Evolutionary conservation across 2,888 invertebrate species (phyloP), one percentile per base, ranked within the genome.

Genomic region (Brachylomia viminalis): DNA sequence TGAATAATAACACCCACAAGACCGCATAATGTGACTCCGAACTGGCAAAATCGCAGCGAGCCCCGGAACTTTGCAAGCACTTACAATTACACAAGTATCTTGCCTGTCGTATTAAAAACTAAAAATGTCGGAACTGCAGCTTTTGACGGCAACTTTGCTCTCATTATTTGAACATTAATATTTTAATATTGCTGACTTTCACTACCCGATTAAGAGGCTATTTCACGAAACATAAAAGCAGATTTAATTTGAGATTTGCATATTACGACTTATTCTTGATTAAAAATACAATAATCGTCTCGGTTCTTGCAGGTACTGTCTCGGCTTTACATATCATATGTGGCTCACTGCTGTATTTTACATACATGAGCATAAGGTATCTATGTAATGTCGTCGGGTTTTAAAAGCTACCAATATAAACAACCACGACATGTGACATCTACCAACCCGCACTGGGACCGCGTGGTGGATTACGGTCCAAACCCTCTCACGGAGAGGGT

Each of bases 191-290:
- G 47, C 71, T 58, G 71, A 64, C 42, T 77, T 86, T 84, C 73
- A 73, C 71, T 86, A 74, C 47, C 68, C 75, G 70, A 81, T 79
- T 81, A 61, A 72, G 27, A 23, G 71, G 64, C 49, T 65, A 75
- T 75, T 86, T 61, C 52, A 64, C 17, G 58, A 27, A 77, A 79
- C 62, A 66, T 78, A 77, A 84, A 83, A 73, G 52, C 33, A 70
- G 77, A 83, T 85, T 86, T 83, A 80, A 84, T 86, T 77, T 77
- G 27, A 77, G 65, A 83, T 86, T 85, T 75, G 62, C 62, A 64
- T 66, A 64, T 75, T 67, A 77, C 76, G 76, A 71, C 72, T 78
- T 75, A 61, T 56, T 69, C 56, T 80, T 87, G 59, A 80, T 80
- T 82, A 85, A 80, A 80, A 76, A 64, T 68, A 82, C 64, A 67